A percentile compares a stretch with the other conserved stretches of the same genome.
Evolutionary conservation across 2,888 invertebrate species (phyloP).

Genomic region (Tipula unca): DNA sequence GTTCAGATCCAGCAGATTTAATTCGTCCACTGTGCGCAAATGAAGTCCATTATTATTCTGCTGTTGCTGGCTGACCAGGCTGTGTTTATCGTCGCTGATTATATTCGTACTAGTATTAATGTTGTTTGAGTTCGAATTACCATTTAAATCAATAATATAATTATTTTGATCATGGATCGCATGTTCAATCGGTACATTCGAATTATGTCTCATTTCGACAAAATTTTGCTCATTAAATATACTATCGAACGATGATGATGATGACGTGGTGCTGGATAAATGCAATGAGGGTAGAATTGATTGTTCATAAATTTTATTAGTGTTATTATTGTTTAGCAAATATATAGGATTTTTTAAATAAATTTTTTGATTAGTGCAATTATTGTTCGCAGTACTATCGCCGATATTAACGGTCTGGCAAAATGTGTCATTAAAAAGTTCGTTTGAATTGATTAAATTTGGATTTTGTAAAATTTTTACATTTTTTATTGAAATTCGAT

Average conservation of each 20-base stretch:
- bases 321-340: not conserved
- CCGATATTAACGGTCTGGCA: not conserved
- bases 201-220: not conserved
- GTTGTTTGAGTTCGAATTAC: not conserved
- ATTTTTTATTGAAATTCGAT: constrained; percentile 39
- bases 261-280: not conserved
- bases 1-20: constrained; percentile 40
- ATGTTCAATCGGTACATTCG: not conserved
- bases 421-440: not conserved
- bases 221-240: not conserved
- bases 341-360: constrained; percentile 1
- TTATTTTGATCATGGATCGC: not conserved
- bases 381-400: not conserved
- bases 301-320: not conserved
- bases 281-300: not conserved
- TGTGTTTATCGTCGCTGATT: not conserved
- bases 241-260: not conserved
- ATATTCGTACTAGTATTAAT: not conserved
- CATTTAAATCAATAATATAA: not conserved
- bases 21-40: constrained; percentile 39
- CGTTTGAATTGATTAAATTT: constrained; percentile 24
- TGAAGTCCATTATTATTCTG: constrained; percentile 31
- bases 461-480: constrained; percentile 38
- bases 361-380: not conserved
- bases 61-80: not conserved